Conservation (phyloP, 1,140 invertebrate genomes). For the Micrasema longulum region DNA sequence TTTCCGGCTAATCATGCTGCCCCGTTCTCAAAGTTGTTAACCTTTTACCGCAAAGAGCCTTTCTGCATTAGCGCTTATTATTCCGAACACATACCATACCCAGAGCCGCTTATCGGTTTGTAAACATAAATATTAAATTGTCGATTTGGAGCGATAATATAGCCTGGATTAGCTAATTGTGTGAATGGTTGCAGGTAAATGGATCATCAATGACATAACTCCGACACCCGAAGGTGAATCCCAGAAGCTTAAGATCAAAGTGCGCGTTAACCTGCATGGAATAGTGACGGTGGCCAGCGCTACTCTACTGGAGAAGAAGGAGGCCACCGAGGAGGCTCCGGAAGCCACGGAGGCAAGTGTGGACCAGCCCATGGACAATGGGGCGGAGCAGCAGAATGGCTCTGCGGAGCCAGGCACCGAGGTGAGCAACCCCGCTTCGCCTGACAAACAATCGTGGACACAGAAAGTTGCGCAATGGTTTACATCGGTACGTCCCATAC, state of each 20-base stretch:
- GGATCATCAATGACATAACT: slow-evolving; percentile 86
- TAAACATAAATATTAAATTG: background rate
- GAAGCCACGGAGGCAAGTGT: slow-evolving; percentile 61
- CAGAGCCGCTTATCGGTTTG: slow-evolving; percentile 83
- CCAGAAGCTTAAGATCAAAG: slow-evolving; percentile 96
- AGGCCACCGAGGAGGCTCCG: slow-evolving; percentile 72
- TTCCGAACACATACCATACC: slow-evolving; percentile 76
- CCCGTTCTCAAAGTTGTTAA: slow-evolving; percentile 94
- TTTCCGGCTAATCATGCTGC: slow-evolving; percentile 90
- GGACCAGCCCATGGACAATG: no score
- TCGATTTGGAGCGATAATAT: background rate
- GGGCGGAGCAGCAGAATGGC: slow-evolving; percentile 64
- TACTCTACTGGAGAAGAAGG: slow-evolving; percentile 85
- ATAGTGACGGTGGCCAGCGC: slow-evolving; percentile 90
- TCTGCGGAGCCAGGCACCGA: slow-evolving; percentile 62
- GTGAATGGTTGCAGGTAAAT: slow-evolving; percentile 79
- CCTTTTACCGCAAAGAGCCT: slow-evolving; percentile 89
- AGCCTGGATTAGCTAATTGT: background rate
- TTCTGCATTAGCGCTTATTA: slow-evolving; percentile 91
- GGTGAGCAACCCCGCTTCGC: slow-evolving; percentile 64
- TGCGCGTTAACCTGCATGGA: slow-evolving; percentile 92
- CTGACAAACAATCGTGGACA: slow-evolving; percentile 74
- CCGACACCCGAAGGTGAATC: slow-evolving; percentile 88
- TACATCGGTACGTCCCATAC: slow-evolving; percentile 70
- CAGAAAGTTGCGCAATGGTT: slow-evolving; percentile 76